Base-by-base conservation (phyloP, 1,140 invertebrate genomes). In the Tyrophagus putrescentiae region DNA sequence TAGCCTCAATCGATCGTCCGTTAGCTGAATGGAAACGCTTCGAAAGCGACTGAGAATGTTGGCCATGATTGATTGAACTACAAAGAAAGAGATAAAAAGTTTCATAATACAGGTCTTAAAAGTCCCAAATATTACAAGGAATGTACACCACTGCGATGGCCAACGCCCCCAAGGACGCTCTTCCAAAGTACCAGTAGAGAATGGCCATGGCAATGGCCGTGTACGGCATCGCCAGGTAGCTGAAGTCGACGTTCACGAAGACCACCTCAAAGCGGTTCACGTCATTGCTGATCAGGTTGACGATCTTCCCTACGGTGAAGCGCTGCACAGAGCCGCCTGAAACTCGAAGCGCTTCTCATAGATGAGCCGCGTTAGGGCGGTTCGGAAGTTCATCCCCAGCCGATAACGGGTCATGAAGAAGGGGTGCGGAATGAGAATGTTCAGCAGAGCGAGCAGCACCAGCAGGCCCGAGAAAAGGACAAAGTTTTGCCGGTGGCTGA, bases 251-350 rank as follows among this genome's bases (percentile, higher is more conserved):
- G 21, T 39, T 39, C 13, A 39, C 13, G 21, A 39, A 39, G 36
- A 13, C 13, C 21, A 39, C 36, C 13, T 39, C 36, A 39, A 39
- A 39, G 13, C 36, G 13, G 32, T 56, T 27, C 25, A 57, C 64
- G 65, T 95, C 90, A 71, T 92, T 94, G 11, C 87, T 89, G 62
- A 96, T 76, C 4, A 95, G 76, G 72, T 94, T 95, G 13, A 94
- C 84, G 68, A 94, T 83, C 74, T 94, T 83, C 6, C 90, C 89
- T 36, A 80, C 78, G 3, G 85, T 85, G 3, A 84, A 85, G 67
- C 84, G 76, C 25, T 79, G 79, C 31, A 91, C 36, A 13, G 36
- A 39, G 21, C 36, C 36, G 36, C 36, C 36, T 39, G 36, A 39
- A 39, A 39, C 36, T 13, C 36, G 36, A 13, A 39, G 21, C 21